phyloP scores from a whole-genome alignment of 1,140 invertebrate genomes.

The Teleogryllus occipitalis region DNA sequence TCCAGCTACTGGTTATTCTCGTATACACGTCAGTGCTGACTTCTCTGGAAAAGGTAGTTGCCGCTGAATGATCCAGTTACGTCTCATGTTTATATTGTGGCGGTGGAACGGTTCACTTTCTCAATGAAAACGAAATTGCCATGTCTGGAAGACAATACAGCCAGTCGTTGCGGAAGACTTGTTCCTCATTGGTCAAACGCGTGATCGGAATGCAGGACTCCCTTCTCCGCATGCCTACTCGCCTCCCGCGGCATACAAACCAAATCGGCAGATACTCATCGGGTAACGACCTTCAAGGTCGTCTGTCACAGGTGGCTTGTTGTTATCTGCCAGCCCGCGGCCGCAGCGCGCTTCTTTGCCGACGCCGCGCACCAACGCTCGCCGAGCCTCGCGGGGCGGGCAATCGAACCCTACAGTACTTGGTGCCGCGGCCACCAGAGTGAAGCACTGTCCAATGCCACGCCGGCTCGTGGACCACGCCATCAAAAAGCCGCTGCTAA shows the following conservation, averaged over 20 bases:
- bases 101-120: not conserved
- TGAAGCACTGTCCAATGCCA: not conserved
- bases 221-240: not conserved
- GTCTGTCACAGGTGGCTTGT: slow-evolving; percentile 12
- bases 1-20: not conserved
- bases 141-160: not conserved
- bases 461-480: not conserved
- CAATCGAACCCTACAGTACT: not conserved
- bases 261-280: not conserved
- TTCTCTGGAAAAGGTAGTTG: not conserved
- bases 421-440: not conserved
- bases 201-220: not conserved
- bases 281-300: slow-evolving; percentile 16
- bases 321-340: not conserved
- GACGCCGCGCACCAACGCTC: not conserved
- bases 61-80: not conserved
- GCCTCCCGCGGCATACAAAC: not conserved
- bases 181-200: not conserved
- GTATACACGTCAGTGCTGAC: not conserved
- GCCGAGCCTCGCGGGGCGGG: too few species aligned
- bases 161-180: not conserved
- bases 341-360: not conserved
- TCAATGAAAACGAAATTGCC: not conserved
- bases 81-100: not conserved
- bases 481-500: not conserved